Evolutionary conservation across 2,888 invertebrate genomes (phyloP).

Genomic region (Callinectes sapidus): DNA sequence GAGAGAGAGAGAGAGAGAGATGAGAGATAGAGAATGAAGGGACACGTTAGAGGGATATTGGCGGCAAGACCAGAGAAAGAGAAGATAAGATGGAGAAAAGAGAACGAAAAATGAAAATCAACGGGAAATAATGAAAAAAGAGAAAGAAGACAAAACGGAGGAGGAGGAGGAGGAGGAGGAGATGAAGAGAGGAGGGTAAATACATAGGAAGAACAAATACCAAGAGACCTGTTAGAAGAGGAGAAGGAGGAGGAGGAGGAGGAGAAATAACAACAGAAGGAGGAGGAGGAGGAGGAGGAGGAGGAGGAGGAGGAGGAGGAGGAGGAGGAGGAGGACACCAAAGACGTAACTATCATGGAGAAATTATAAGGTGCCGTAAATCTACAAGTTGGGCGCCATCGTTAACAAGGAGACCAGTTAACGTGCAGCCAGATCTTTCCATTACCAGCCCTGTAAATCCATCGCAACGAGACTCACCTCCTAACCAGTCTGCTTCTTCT

Average conservation of each 20-base stretch:
- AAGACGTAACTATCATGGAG: background rate
- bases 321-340: background rate
- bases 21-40: background rate
- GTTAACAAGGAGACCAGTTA: background rate
- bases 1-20: background rate
- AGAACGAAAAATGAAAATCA: background rate
- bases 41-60: background rate
- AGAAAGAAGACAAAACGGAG: background rate
- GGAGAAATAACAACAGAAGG: background rate
- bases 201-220: no score
- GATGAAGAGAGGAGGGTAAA: background rate
- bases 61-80: background rate
- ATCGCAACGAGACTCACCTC: background rate
- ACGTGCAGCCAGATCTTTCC: background rate
- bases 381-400: background rate
- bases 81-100: background rate
- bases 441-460: background rate
- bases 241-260: background rate
- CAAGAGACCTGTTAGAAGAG: background rate
- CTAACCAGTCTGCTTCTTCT: background rate
- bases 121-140: background rate
- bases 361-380: slow-evolving; percentile 7
- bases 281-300: background rate
- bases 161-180: background rate
- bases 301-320: background rate